Base-by-base conservation (phyloP, 2,888 invertebrate species). In the Dinocampus coccinellae region DNA sequence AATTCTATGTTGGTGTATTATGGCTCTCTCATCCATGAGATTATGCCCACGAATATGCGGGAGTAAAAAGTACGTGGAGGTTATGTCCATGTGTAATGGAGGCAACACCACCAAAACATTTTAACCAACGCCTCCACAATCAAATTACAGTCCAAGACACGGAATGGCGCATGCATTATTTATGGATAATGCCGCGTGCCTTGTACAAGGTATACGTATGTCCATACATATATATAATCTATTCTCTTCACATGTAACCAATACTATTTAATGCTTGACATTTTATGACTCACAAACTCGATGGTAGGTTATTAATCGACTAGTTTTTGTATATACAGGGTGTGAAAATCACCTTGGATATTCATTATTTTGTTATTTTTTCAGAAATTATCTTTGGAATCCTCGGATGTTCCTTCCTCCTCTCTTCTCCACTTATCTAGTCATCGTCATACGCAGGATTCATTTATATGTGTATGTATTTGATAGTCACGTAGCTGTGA, bases 41-140 rank as follows among this genome's bases (percentile, higher is more conserved):
- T 16, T 47, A 47, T 47, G 47, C 36, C 58, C 47, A 61, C 72
- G 73, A 66, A 75, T 73, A 66, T 65, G 42, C 72, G 62, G 65
- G 63, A 70, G 69, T 68, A 68, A 60, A n/a, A 29, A 55, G 47
- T 20, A 82, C 80, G 80, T 6, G 47, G 6, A 47, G 47, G 16
- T 47, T 47, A 47, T 47, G 47, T 16, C 20, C 47, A 47, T 47
- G 47, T 47, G 47, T 47, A 47, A 47, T 47, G 47, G 47, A n/a
- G 47, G 47, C 16, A 16, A 47, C 47, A 47, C 3, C 47, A n/a
- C 47, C 82, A 80, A 80, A 83, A 83, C 79, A 80, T 82, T 81
- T 80, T 79, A 82, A 82, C 82, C 80, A 80, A 85, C 84, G 85
- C 85, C 85, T 84, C 83, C 85, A 82, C 85, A 84, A 85, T 85